These are phyloP conservation scores for Strigamia maritima DNA, from an alignment of 2,888 invertebrate genomes.

Conservation along the genomic window DNA sequence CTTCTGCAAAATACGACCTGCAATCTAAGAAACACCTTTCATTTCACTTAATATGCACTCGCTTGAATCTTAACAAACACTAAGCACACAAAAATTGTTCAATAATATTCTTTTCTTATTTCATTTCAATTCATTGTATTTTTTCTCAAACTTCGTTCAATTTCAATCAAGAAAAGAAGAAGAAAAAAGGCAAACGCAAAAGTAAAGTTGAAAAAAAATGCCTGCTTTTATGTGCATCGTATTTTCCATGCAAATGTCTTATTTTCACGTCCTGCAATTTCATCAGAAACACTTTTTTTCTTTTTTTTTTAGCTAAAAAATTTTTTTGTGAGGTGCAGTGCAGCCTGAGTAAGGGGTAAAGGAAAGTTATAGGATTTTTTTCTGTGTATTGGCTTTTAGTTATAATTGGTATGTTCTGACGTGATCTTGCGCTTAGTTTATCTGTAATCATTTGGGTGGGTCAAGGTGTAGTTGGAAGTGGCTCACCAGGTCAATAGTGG, in stretches of 20 bases:
- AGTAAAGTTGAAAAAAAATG: not conserved
- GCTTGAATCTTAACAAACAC: not conserved
- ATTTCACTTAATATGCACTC: conserved; percentile 13
- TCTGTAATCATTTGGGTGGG: no score
- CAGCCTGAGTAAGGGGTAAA: no score
- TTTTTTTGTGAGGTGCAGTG: no score
- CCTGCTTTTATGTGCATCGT: not conserved
- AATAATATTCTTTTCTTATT: conserved; percentile 1
- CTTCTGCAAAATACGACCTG: conserved; percentile 12
- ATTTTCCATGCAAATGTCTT: not conserved
- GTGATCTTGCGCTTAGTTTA: no score
- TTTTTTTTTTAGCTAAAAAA: no score
- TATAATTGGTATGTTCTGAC: no score
- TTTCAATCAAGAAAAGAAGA: not conserved
- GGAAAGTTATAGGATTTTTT: no score
- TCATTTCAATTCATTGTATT: not conserved
- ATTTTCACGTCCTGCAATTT: not conserved
- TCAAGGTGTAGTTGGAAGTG: no score
- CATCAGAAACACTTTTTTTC: not conserved
- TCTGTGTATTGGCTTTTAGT: no score
- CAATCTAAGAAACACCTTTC: conserved; percentile 20
- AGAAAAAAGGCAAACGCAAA: not conserved
- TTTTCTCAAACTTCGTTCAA: not conserved
- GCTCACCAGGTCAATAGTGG: no score
- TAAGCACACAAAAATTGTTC: not conserved